phyloP scores from a whole-genome alignment of 2,888 invertebrate genomes.

The Sabellastarte sp. region DNA sequence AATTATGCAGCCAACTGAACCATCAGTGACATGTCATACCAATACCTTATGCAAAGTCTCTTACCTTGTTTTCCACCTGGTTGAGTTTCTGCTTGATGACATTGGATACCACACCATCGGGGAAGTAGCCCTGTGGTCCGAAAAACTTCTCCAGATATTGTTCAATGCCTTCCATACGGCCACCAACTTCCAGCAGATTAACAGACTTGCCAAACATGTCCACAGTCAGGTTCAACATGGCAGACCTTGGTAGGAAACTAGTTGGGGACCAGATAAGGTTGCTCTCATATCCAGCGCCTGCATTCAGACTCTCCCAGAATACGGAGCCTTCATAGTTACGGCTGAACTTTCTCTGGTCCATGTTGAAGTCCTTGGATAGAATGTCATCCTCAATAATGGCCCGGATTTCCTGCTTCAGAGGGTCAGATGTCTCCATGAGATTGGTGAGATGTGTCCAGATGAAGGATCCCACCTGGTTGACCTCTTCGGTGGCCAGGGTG shows the following conservation, averaged over 20 bases:
- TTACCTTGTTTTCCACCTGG: background rate
- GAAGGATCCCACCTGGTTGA: slow-evolving; percentile 76
- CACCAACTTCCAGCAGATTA: slow-evolving; percentile 79
- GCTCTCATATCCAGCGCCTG: slow-evolving; percentile 45
- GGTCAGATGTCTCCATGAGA: slow-evolving; percentile 79
- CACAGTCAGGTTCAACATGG: slow-evolving; percentile 54
- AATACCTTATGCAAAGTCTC: too few relatives aligned
- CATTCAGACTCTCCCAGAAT: slow-evolving; percentile 83
- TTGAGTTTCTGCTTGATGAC: background rate
- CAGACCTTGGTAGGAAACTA: slow-evolving; percentile 56
- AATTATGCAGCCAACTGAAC: too few relatives aligned
- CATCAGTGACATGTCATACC: too few relatives aligned
- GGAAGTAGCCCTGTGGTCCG: slow-evolving; percentile 69
- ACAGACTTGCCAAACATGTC: slow-evolving; percentile 74
- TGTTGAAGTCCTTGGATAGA: slow-evolving; percentile 77
- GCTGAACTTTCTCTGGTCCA: slow-evolving; percentile 86
- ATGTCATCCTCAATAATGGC: slow-evolving; percentile 79
- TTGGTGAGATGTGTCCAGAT: slow-evolving; percentile 93
- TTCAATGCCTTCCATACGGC: slow-evolving; percentile 85
- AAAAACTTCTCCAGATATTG: slow-evolving; percentile 78
- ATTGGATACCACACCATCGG: background rate
- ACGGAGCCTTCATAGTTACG: slow-evolving; percentile 77
- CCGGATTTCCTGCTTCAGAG: slow-evolving; percentile 80
- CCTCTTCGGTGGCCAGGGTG: slow-evolving; percentile 39
- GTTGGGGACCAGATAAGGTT: slow-evolving; percentile 56